phyloP scores from a whole-genome alignment of 2,888 invertebrate genomes.

The Tachystola acroxantha region DNA sequence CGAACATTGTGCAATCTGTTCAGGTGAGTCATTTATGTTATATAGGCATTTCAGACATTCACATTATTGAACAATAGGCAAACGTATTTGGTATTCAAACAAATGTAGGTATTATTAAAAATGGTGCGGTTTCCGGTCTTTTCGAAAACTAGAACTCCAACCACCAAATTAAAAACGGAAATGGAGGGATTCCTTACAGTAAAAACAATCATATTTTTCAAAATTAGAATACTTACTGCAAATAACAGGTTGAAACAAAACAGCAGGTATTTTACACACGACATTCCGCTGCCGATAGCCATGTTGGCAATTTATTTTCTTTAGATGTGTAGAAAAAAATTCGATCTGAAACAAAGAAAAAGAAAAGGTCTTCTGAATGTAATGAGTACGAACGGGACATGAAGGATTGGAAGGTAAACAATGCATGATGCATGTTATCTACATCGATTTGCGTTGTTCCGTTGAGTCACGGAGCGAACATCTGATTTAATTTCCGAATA shows the following conservation, averaged over 20 bases:
- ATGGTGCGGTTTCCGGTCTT: no score
- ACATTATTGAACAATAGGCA: no score
- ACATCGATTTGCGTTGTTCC: constrained; percentile 50
- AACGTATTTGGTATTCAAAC: no score
- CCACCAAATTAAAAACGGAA: no score
- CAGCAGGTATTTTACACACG: constrained; percentile 92
- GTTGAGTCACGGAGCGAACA: not conserved
- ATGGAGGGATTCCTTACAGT: no score
- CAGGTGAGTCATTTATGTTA: no score
- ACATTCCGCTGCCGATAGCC: constrained; percentile 89
- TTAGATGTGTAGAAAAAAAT: constrained; percentile 25
- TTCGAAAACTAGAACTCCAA: no score
- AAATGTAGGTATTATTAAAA: no score
- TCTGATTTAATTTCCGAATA: not conserved
- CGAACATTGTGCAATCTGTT: no score
- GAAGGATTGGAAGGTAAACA: constrained; percentile 3
- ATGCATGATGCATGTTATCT: constrained; percentile 23
- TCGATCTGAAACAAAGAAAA: constrained; percentile 60
- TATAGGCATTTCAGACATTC: no score
- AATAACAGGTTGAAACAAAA: constrained; percentile 92
- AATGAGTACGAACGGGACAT: no score
- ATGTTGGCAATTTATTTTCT: constrained; percentile 66
- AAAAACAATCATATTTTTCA: no score
- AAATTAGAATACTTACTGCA: constrained; percentile 84
- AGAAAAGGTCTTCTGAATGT: constrained; percentile 19